Conservation (phyloP, 1,140 invertebrate species). For the Drosophila athabasca region DNA sequence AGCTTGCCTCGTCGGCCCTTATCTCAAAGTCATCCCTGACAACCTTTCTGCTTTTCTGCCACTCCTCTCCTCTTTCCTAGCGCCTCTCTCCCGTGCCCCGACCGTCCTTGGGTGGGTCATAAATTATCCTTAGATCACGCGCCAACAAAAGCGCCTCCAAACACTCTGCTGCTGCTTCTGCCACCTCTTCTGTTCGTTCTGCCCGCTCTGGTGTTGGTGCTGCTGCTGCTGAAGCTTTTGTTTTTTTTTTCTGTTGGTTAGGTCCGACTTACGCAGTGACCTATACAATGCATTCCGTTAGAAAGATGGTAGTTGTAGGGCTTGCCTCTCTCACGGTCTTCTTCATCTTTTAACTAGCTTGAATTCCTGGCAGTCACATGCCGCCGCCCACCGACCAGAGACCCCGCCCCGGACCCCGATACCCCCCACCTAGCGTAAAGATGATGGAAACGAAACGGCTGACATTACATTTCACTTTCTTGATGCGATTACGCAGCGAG, state of each 20-base stretch:
- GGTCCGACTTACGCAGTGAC: constrained; percentile 47
- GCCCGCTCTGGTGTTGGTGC: background rate
- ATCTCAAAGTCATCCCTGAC: constrained; percentile 43
- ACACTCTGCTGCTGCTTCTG: constrained; percentile 22
- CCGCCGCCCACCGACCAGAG: constrained; percentile 14
- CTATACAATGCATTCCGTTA: constrained; percentile 58
- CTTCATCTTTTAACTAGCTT: constrained; percentile 62
- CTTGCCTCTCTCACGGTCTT: background rate
- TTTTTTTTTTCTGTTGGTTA: constrained; percentile 17
- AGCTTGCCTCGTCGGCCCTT: constrained; percentile 33
- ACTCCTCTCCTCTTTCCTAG: too few species aligned
- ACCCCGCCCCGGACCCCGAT: too few species aligned
- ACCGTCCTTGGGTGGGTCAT: constrained; percentile 26
- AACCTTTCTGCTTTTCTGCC: background rate
- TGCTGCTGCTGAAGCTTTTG: constrained; percentile 2
- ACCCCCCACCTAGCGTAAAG: constrained; percentile 25
- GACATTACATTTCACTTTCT: constrained; percentile 76
- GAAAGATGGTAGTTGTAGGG: constrained; percentile 24
- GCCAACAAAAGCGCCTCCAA: constrained; percentile 49
- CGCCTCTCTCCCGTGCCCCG: background rate
- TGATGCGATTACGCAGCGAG: constrained; percentile 67
- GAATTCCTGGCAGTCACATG: constrained; percentile 64
- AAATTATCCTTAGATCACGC: constrained; percentile 62
- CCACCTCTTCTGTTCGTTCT: background rate
- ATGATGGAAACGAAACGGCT: constrained; percentile 70